A percentile compares a stretch with the other conserved stretches of the same genome.
Conservation (phyloP, 2,113 vertebrate species). For the Cryptotis parvus region DNA sequence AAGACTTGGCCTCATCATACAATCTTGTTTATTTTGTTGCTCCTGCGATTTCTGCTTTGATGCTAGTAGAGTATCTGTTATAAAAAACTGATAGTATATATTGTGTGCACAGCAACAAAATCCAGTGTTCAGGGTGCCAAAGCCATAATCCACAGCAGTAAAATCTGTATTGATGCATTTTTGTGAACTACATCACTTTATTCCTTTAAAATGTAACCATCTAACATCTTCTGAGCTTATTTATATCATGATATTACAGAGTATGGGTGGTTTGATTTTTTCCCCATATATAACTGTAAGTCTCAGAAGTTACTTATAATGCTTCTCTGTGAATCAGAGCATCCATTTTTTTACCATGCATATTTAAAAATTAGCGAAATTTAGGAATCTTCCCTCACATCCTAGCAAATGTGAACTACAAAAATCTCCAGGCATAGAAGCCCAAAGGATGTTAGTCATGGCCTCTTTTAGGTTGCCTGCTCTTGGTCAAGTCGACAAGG, state of each 20-base stretch:
- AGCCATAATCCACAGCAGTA: no score
- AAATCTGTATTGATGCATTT: background rate
- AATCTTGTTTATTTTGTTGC: background rate
- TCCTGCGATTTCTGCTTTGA: conserved; percentile 7
- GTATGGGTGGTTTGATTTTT: background rate
- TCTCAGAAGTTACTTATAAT: conserved; percentile 4
- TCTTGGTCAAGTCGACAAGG: conserved; percentile 30
- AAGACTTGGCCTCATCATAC: background rate
- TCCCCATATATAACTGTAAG: background rate
- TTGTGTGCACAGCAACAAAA: background rate
- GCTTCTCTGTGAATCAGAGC: background rate
- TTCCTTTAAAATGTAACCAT: background rate
- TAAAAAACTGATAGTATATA: background rate
- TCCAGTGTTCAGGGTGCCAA: no score
- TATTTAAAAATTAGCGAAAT: conserved; percentile 50
- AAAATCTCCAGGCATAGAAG: conserved; percentile 1
- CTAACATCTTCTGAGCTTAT: background rate
- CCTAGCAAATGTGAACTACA: background rate
- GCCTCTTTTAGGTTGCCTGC: background rate
- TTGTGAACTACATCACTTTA: background rate
- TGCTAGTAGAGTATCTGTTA: background rate
- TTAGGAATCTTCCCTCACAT: conserved; percentile 57
- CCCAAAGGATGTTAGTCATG: background rate
- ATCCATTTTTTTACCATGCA: background rate
- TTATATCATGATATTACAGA: conserved; percentile 22